Percentiles rank a stretch among this genome's conserved stretches.
phyloP scores from a whole-genome alignment of 2,113 vertebrate species.

The Pachycephala philippinensis region DNA sequence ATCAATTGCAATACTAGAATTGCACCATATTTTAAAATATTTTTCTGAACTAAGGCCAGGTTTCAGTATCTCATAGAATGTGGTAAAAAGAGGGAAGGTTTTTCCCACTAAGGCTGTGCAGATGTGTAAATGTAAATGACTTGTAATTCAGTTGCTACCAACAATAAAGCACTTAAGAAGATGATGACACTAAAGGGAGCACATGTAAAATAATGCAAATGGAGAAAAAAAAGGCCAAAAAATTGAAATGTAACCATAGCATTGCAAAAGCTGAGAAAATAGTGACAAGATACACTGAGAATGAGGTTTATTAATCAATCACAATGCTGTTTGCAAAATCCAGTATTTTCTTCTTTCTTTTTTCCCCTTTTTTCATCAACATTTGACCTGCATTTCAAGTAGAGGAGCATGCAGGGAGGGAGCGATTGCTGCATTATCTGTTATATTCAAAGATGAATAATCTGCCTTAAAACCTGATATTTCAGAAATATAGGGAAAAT shows the following conservation, averaged over 20 bases:
- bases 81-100: neutral
- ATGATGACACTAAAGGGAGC: neutral
- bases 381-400: neutral
- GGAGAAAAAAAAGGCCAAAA: neutral
- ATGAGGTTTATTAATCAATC: neutral
- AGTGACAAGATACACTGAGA: neutral
- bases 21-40: neutral
- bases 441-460: neutral
- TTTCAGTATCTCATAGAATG: neutral
- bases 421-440: neutral
- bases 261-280: neutral
- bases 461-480: neutral
- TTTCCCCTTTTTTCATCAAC: neutral
- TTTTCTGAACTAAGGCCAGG: neutral
- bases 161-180: neutral
- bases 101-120: neutral
- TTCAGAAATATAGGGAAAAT: slow-evolving; percentile 1
- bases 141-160: neutral
- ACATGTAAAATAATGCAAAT: neutral
- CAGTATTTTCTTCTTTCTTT: neutral
- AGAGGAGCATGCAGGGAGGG: neutral
- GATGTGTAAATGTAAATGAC: neutral
- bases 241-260: neutral
- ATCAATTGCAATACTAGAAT: neutral
- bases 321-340: neutral